These are phyloP conservation scores for Podocnemis expansa DNA, from an alignment of 2,113 vertebrate genomes.

Conservation along the genomic window DNA sequence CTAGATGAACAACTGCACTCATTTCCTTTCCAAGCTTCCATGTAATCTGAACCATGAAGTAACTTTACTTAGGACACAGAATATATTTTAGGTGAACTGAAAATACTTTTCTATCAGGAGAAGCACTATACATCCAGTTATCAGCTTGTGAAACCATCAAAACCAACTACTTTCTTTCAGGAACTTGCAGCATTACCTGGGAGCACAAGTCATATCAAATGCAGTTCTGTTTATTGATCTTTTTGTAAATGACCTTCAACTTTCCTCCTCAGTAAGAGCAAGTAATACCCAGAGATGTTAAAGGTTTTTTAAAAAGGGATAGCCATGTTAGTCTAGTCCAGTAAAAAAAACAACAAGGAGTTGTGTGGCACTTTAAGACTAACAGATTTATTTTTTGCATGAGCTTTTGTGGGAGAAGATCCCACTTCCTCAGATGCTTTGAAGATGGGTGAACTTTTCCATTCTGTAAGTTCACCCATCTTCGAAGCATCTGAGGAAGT, in stretches of 20 bases:
- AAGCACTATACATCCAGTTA: not conserved
- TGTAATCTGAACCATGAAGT: not conserved
- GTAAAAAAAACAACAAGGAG: too few relatives aligned
- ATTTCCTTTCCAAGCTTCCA: not conserved
- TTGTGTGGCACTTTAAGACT: too few relatives aligned
- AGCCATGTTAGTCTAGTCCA: too few relatives aligned
- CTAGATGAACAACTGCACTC: conserved; percentile 7
- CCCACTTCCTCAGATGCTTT: too few relatives aligned
- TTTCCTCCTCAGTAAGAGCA: conserved; percentile 65
- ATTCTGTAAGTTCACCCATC: too few relatives aligned
- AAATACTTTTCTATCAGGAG: conserved; percentile 33
- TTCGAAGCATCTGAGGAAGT: too few relatives aligned
- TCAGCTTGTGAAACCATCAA: not conserved
- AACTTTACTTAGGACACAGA: conserved; percentile 29
- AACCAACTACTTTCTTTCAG: conserved; percentile 46
- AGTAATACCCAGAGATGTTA: conserved; percentile 35
- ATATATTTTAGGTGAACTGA: conserved; percentile 49
- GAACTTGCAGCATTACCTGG: not conserved
- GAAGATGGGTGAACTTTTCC: too few relatives aligned
- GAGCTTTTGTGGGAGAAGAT: too few relatives aligned
- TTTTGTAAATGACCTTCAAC: conserved; percentile 48
- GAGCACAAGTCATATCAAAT: not conserved
- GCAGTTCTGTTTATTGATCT: conserved; percentile 63
- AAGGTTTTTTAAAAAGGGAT: conserved; percentile 48
- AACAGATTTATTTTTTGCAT: too few relatives aligned